A percentile compares a stretch with the other conserved stretches of the same genome.
Evolutionary conservation across 1,140 invertebrate species (phyloP).

Genomic region (Drosophila orena): DNA sequence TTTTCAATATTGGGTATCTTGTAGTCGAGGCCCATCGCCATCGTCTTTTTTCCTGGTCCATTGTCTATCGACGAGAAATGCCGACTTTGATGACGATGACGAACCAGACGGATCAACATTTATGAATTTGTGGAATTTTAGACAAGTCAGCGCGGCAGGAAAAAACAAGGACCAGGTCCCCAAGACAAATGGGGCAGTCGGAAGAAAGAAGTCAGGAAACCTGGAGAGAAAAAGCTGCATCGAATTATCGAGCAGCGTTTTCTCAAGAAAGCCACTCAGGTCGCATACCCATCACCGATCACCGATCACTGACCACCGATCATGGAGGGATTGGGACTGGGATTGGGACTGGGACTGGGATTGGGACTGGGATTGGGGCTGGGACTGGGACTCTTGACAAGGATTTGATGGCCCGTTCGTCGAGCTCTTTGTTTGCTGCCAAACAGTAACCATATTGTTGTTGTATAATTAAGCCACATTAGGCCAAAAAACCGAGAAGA

Average conservation of each 20-base stretch:
- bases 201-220: conserved; percentile 13
- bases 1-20: too few relatives aligned
- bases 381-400: conserved; percentile 57
- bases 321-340: not conserved
- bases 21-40: too few relatives aligned
- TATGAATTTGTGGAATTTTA: conserved; percentile 78
- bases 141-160: conserved; percentile 35
- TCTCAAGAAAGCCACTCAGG: conserved; percentile 61
- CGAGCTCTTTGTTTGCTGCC: conserved; percentile 39
- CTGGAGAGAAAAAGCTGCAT: conserved; percentile 49
- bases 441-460: conserved; percentile 58
- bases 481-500: conserved; percentile 42
- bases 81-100: conserved; percentile 62
- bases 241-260: conserved; percentile 69
- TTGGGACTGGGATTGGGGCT: conserved; percentile 8
- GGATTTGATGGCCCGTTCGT: conserved; percentile 65
- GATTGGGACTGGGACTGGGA: conserved; percentile 14
- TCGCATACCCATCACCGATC: not conserved
- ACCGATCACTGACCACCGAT: conserved; percentile 1
- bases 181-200: conserved; percentile 6
- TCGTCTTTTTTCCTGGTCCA: conserved; percentile 18
- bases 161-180: conserved; percentile 7
- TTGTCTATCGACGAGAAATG: conserved; percentile 44
- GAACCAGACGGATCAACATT: conserved; percentile 70
- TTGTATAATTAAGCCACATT: conserved; percentile 79